Conservation (phyloP, 2,888 invertebrate species). For the Cryptus viduatorius region DNA sequence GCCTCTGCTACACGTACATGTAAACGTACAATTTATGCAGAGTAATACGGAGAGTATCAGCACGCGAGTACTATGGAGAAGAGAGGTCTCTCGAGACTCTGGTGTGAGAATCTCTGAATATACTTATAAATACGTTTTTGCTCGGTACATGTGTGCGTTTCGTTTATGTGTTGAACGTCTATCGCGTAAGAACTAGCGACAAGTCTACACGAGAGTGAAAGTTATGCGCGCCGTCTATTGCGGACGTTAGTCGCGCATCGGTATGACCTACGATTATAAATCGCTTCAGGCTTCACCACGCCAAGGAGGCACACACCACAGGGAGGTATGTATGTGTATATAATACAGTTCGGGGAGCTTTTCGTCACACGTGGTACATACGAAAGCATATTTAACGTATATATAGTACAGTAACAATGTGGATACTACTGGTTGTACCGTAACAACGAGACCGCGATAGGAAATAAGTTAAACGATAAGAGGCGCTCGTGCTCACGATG, state of each 20-base stretch:
- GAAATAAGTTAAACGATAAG: conserved; percentile 46
- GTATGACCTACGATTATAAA: conserved; percentile 72
- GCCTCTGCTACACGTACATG: not conserved
- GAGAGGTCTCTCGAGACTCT: conserved; percentile 1
- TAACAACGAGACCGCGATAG: conserved; percentile 36
- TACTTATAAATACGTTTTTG: not conserved
- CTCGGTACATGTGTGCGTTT: not conserved
- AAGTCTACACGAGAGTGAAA: conserved; percentile 74
- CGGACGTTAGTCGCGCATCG: conserved; percentile 63
- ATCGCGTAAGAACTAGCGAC: conserved; percentile 67
- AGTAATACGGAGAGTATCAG: conserved; percentile 29
- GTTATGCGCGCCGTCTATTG: conserved; percentile 71
- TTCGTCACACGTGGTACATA: conserved; percentile 47
- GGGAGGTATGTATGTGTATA: conserved; percentile 7
- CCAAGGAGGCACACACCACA: not conserved
- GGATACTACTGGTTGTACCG: not conserved
- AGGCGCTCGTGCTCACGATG: conserved; percentile 46
- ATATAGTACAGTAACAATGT: not conserved
- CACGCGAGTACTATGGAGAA: not conserved
- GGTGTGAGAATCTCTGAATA: not conserved
- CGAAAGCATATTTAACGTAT: not conserved
- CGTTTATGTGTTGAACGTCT: conserved; percentile 14
- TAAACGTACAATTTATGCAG: not conserved
- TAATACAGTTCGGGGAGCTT: conserved; percentile 2
- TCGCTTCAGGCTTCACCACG: conserved; percentile 37